A percentile compares a stretch with the other conserved stretches of the same genome.
phyloP scores from a whole-genome alignment of 2,888 invertebrate species.

The Eremobia ochroleuca region DNA sequence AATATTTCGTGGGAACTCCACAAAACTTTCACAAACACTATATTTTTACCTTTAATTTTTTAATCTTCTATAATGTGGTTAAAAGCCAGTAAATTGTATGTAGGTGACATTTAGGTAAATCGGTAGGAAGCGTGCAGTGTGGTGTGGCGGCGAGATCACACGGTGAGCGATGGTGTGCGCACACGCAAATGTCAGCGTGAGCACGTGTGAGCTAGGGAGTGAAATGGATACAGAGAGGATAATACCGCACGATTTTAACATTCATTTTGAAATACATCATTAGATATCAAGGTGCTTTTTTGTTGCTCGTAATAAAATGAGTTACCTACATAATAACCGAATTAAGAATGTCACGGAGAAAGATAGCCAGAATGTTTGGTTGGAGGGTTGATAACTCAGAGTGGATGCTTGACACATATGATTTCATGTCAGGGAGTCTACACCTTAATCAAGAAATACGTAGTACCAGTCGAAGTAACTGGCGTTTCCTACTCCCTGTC shows the following conservation, averaged over 20 bases:
- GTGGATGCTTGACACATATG: no score
- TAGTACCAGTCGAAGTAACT: no score
- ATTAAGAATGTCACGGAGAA: no score
- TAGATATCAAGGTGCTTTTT: no score
- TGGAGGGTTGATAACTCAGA: no score
- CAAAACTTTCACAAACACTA: neutral
- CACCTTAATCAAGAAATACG: no score
- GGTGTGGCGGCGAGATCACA: slow-evolving; percentile 78
- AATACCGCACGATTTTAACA: slow-evolving; percentile 38
- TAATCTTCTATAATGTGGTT: slow-evolving; percentile 35
- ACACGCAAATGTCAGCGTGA: slow-evolving; percentile 86
- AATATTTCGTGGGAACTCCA: slow-evolving; percentile 39
- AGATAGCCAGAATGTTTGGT: no score
- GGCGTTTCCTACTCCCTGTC: no score
- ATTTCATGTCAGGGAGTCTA: no score
- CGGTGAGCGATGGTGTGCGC: slow-evolving; percentile 82
- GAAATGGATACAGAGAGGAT: slow-evolving; percentile 73
- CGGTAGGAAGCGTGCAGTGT: slow-evolving; percentile 50
- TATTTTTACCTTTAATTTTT: slow-evolving; percentile 6
- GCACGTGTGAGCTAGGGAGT: slow-evolving; percentile 76
- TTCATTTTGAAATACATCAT: no score
- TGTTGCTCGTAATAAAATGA: no score
- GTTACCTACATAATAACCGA: no score
- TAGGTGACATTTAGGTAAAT: slow-evolving; percentile 61
- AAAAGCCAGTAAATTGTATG: slow-evolving; percentile 48